Conservation (phyloP, 2,797 vertebrate species). For the Discoglossus pictus region DNA sequence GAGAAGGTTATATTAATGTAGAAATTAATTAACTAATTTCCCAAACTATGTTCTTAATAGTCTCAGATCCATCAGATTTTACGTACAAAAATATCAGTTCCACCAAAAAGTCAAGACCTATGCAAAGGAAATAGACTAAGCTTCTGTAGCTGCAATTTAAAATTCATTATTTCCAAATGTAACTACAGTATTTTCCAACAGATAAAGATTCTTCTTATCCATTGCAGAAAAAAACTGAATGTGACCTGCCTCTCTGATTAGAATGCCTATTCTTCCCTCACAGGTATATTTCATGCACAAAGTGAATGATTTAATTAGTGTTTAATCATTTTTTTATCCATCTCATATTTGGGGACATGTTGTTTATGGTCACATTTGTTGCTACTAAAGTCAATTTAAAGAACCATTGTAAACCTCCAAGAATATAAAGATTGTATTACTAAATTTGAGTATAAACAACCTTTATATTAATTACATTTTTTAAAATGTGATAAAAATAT, state of each 20-base stretch:
- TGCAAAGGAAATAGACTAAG: slow-evolving; percentile 33
- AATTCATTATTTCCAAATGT: slow-evolving; percentile 44
- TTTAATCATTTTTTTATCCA: slow-evolving; percentile 23
- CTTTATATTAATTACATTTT: too few species aligned
- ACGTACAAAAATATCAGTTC: slow-evolving; percentile 33
- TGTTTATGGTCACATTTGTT: too few species aligned
- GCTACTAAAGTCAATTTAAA: too few species aligned
- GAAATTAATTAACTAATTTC: slow-evolving; percentile 71
- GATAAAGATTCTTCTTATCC: slow-evolving; percentile 32
- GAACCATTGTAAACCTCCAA: too few species aligned
- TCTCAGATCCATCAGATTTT: slow-evolving; percentile 50
- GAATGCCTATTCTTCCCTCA: slow-evolving; percentile 29
- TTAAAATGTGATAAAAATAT: too few species aligned
- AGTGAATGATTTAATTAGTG: slow-evolving; percentile 15
- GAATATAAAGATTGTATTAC: too few species aligned
- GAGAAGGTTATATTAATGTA: slow-evolving; percentile 66
- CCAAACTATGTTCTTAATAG: slow-evolving; percentile 62
- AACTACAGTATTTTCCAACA: slow-evolving; percentile 36
- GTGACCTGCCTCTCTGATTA: slow-evolving; percentile 38
- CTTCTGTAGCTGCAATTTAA: slow-evolving; percentile 43
- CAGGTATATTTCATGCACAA: slow-evolving; percentile 43
- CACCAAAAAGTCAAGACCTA: slow-evolving; percentile 42
- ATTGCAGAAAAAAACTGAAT: slow-evolving; percentile 40
- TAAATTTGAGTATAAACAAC: too few species aligned
- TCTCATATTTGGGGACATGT: slow-evolving; percentile 29